These are phyloP conservation scores for Acanthochromis polyacanthus DNA, from an alignment of 2,113 vertebrate species.

Conservation along the genomic window DNA sequence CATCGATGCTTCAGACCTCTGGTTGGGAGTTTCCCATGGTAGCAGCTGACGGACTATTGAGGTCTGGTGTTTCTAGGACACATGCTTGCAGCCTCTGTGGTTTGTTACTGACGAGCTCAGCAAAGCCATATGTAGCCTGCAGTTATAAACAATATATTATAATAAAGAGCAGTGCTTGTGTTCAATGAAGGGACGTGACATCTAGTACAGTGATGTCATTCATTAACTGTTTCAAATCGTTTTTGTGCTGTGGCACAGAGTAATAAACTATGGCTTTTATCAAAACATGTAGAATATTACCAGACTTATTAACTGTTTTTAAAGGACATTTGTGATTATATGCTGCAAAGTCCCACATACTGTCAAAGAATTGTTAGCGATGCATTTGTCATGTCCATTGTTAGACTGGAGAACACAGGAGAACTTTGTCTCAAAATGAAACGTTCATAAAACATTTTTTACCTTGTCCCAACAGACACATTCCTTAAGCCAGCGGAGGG, in stretches of 20 bases:
- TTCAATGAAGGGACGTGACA: too few species aligned
- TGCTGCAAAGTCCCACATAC: background rate
- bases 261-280: too few species aligned
- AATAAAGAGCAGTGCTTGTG: too few species aligned
- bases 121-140: background rate
- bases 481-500: constrained; percentile 99
- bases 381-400: background rate
- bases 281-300: too few species aligned
- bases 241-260: background rate
- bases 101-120: background rate
- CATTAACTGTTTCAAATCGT: too few species aligned
- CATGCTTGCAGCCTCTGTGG: too few species aligned
- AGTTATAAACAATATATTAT: background rate
- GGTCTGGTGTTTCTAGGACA: background rate
- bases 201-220: too few species aligned
- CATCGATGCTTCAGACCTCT: constrained; percentile 10
- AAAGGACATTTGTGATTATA: too few species aligned
- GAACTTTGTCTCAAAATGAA: background rate
- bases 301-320: too few species aligned
- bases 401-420: background rate
- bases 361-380: background rate
- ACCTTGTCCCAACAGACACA: constrained; percentile 89
- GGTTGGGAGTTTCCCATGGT: too few species aligned
- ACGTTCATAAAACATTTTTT: background rate
- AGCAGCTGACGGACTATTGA: constrained; percentile 8